Base-by-base conservation (phyloP, 2,888 invertebrate species). In the Hemistola chrysoprasaria region DNA sequence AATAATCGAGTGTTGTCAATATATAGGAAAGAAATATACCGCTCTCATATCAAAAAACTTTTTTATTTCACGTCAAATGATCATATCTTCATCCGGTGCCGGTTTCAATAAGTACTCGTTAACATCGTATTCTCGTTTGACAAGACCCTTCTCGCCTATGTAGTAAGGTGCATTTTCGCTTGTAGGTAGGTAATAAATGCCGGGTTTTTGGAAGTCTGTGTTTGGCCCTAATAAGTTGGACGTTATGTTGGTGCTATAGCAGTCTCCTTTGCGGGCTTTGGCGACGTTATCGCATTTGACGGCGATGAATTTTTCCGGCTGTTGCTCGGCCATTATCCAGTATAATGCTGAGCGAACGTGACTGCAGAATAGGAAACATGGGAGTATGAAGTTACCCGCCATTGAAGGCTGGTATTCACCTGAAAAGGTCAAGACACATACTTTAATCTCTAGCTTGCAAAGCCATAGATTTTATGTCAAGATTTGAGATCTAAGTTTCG, bases 381-480 rank as follows among this genome's bases (percentile, higher is more conserved):
- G 85, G 25, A 86, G 59, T 26, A 86, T 65, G 59, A 85, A 79
- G 38, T 66, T 59, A 1, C 69, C 64, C 2, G 50, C 50, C 53
- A 81, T 68, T 0, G 75, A 59, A 7, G 77, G 71, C 50, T 87
- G 87, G 53, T 60, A 84, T 65, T 87, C 87, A 40, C 86, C 86
- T 86, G 64, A 1, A 62, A 63, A 33, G n/a, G 6, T 8, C 16
- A 11, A 8, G 5, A 23, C 16, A n/a, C n/a, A n/a, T 24, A 24
- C 8, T 16, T 8, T 11, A 1, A 6, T 30, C 22, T 9, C 6
- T 10, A 30, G 16, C 16, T n/a, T n/a, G n/a, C n/a, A n/a, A n/a
- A n/a, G n/a, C n/a, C n/a, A n/a, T n/a, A n/a, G n/a, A n/a, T n/a
- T n/a, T n/a, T n/a, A n/a, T n/a, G n/a, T n/a, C n/a, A n/a, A n/a